Conservation (phyloP, 2,888 invertebrate genomes). For the Formica aserva region DNA sequence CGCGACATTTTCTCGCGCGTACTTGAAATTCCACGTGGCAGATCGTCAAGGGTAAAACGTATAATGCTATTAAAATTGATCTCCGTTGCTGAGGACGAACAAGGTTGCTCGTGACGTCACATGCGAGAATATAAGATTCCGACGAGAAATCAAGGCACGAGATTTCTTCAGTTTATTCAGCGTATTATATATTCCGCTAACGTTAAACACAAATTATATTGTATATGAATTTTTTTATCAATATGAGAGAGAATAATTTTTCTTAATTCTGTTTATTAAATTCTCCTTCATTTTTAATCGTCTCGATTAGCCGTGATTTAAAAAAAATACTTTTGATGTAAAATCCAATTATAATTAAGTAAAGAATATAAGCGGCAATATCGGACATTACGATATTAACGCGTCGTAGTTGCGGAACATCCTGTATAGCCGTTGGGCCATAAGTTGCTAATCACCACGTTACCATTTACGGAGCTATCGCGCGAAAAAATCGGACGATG, state of each 20-base stretch:
- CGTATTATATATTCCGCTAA: background rate
- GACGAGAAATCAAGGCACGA: background rate
- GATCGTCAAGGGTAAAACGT: slow-evolving; percentile 67
- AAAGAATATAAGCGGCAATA: background rate
- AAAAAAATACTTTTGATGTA: background rate
- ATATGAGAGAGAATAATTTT: background rate
- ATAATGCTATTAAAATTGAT: slow-evolving; percentile 71
- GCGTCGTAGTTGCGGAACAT: background rate
- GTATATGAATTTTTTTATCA: background rate
- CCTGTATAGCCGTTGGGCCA: slow-evolving; percentile 22
- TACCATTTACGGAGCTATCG: slow-evolving; percentile 51
- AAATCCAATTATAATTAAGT: background rate
- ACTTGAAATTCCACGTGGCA: slow-evolving; percentile 72
- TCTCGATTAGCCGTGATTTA: background rate
- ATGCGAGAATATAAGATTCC: slow-evolving; percentile 19
- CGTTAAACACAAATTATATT: background rate
- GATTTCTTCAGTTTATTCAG: background rate
- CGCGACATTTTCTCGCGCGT: slow-evolving; percentile 59
- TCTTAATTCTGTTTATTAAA: background rate
- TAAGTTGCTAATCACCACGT: slow-evolving; percentile 44
- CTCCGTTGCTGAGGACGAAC: slow-evolving; percentile 65
- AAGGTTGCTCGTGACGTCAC: slow-evolving; percentile 59
- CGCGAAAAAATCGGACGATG: slow-evolving; percentile 53
- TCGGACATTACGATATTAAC: background rate
- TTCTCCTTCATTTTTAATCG: background rate